Conservation (phyloP, 2,113 vertebrate species). For the Polypterus senegalus region DNA sequence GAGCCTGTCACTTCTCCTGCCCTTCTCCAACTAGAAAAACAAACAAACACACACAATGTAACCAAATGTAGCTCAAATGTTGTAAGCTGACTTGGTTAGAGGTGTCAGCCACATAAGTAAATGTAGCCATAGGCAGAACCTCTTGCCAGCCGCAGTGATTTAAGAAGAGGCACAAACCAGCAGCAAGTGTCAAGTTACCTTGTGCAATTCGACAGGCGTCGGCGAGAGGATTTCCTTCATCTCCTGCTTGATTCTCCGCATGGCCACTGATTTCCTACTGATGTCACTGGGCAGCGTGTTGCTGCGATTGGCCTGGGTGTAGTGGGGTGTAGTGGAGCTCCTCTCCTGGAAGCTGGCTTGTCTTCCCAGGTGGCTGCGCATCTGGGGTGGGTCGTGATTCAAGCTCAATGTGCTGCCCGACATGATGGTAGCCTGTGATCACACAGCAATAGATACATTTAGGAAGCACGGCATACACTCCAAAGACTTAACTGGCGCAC, state of each 20-base stretch:
- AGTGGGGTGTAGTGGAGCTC: constrained; percentile 68
- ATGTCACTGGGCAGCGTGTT: constrained; percentile 89
- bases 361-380: constrained; percentile 75
- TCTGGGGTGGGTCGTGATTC: constrained; percentile 72
- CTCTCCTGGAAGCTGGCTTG: constrained; percentile 96
- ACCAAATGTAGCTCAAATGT: too few species aligned
- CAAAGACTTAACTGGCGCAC: too few species aligned
- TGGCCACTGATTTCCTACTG: constrained; percentile 75
- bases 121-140: too few species aligned
- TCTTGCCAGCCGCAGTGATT: too few species aligned
- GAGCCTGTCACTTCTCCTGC: too few species aligned
- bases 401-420: constrained; percentile 89
- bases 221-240: constrained; percentile 88
- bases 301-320: constrained; percentile 70
- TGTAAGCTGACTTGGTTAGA: too few species aligned
- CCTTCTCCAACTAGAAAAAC: too few species aligned
- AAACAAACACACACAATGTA: too few species aligned
- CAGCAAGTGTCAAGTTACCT: constrained; percentile 44
- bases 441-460: constrained; percentile 38
- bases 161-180: too few species aligned
- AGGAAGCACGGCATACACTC: too few species aligned
- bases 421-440: constrained; percentile 91
- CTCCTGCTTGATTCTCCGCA: constrained; percentile 92
- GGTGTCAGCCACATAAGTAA: too few species aligned
- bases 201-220: constrained; percentile 94